A percentile compares a stretch with the other conserved stretches of the same genome.
Evolutionary conservation across 2,888 invertebrate genomes (phyloP).

Genomic region (Monoplex corrugatus): DNA sequence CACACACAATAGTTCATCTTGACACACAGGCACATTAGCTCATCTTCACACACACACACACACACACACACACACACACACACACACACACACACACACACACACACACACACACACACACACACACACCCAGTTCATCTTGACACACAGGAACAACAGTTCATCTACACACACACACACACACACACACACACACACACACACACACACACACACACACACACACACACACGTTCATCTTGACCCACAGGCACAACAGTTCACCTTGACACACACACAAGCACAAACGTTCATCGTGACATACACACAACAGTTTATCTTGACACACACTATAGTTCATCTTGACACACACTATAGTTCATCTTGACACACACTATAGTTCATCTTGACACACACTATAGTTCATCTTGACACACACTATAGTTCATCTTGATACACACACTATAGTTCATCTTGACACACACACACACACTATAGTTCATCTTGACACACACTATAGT

Average conservation of each 20-base stretch:
- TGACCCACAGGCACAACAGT: not conserved
- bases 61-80: slow-evolving; percentile 14
- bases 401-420: no score
- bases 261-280: not conserved
- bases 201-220: not conserved
- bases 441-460: no score
- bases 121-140: not conserved
- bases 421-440: no score
- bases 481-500: no score
- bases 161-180: not conserved
- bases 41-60: not conserved
- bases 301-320: no score
- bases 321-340: no score
- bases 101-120: slow-evolving; percentile 8
- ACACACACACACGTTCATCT: not conserved
- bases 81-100: slow-evolving; percentile 5
- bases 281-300: not conserved
- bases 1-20: not conserved
- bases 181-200: not conserved
- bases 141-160: no score
- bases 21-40: no score
- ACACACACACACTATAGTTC: no score
- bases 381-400: no score
- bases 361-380: no score
- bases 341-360: no score